Conservation (phyloP, 2,797 vertebrate species). For the Falco columbarius region DNA sequence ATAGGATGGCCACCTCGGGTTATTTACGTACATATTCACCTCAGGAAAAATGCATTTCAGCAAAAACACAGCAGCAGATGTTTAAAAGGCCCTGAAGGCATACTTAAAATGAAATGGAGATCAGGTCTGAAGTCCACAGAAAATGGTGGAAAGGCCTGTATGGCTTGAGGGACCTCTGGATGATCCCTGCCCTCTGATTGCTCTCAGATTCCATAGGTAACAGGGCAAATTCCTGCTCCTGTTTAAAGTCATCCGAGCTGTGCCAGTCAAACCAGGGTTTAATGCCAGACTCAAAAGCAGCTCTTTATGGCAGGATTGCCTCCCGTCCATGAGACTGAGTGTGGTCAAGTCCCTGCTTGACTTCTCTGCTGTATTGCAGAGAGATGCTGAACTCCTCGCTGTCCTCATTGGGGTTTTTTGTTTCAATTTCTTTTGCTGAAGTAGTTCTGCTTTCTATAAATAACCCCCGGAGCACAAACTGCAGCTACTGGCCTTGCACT, state of each 20-base stretch:
- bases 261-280: background rate
- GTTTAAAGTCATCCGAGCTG: background rate
- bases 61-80: background rate
- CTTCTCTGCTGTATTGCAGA: background rate
- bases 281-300: background rate
- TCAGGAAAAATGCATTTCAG: background rate
- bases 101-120: background rate
- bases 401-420: background rate
- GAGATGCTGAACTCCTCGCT: background rate
- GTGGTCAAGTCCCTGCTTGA: background rate
- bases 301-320: background rate
- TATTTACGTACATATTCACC: rapidly evolving
- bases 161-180: background rate
- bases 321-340: background rate
- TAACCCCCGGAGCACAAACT: background rate
- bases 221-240: background rate
- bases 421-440: conserved; percentile 19
- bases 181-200: background rate
- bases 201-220: background rate
- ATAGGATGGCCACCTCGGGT: background rate
- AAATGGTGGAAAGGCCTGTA: background rate
- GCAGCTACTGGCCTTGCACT: background rate
- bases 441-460: conserved; percentile 44
- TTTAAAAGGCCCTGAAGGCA: background rate
- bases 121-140: background rate